Base-by-base conservation (phyloP, 2,113 vertebrate species). In the Clinocottus analis region DNA sequence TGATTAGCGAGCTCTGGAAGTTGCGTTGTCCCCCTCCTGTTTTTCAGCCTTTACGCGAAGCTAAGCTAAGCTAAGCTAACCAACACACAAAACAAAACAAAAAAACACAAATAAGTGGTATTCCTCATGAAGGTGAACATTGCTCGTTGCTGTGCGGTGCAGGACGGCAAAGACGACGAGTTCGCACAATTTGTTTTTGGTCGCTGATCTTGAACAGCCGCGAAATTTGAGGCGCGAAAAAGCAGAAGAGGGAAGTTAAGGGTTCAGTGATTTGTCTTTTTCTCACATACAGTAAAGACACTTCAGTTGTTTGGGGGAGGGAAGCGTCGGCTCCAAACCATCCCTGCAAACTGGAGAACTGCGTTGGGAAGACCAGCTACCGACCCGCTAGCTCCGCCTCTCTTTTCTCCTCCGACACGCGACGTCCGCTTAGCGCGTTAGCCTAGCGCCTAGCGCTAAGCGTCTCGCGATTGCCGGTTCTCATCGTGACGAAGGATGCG, bases 291-390 rank as follows among this genome's bases (percentile, higher is more conserved):
- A 73, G 66, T 72, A 67, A 84, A 84, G 82, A 56, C 71, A 77
- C 82, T 76, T 79, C 39, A 55, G 49, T 66, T 82, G 13, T 11
- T 12, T 12, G 33, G 33, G 10, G 10, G 1, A 68, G 78, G 76
- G 16, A 69, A 70, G 65, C 37, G 65, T n/a, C n/a, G n/a, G n/a
- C 63, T 81, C 65, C 27, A 8, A 35, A 39, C 21, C 5, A 56
- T 77, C 51, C 29, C 43, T 51, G 66, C 21, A 59, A 64, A 79
- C 13, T 17, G 14, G 85, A 79, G 80, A 61, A 43, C 43, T 69
- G 82, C 84, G 88, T 79, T 88, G 82, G 60, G 73, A 79, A 91
- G 92, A 87, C 90, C 91, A 87, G 90, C 88, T 88, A 79, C 74
- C 89, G 88, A 89, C 87, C 81, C 81, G 37, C 47, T 37, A 62